Percentiles rank a stretch among this genome's conserved stretches.
These are phyloP conservation scores for Isaurus tuberculatus DNA, from an alignment of 92 coral and sea anemone species.

Conservation along the genomic window DNA sequence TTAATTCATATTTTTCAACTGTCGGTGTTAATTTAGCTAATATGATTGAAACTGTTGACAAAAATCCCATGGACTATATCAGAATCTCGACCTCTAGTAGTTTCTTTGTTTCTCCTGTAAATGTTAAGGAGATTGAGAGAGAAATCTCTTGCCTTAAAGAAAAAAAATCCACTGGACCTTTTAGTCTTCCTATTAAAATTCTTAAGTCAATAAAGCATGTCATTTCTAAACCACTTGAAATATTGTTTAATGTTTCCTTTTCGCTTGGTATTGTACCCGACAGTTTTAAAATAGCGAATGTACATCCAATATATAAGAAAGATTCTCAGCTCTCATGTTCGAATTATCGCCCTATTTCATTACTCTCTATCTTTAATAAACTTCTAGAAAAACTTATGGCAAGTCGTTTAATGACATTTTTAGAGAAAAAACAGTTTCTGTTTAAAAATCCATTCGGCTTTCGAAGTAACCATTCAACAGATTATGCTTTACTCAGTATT, in stretches of 20 bases:
- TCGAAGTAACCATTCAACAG: too few relatives aligned
- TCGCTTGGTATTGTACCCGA: background rate
- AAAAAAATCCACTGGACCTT: constrained; percentile 5
- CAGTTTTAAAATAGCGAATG: too few relatives aligned
- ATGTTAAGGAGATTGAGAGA: background rate
- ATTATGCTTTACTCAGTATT: too few relatives aligned
- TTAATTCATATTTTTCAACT: background rate
- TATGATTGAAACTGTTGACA: background rate
- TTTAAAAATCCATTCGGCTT: too few relatives aligned
- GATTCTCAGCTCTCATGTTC: too few relatives aligned
- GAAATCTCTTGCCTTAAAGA: background rate
- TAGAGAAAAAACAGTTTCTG: too few relatives aligned
- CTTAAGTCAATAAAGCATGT: background rate
- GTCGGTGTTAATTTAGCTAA: background rate
- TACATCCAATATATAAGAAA: too few relatives aligned
- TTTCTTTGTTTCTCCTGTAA: constrained; percentile 22
- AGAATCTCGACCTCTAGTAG: background rate
- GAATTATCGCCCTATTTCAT: too few relatives aligned
- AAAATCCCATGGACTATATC: background rate
- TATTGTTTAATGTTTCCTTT: background rate
- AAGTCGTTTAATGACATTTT: too few relatives aligned
- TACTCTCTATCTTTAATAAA: too few relatives aligned
- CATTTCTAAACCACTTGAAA: constrained; percentile 25
- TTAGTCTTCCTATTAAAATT: background rate
- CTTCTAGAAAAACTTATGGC: too few relatives aligned